These are phyloP conservation scores for Yponomeuta plumbellus DNA, from an alignment of 2,888 invertebrate species.

Conservation along the genomic window DNA sequence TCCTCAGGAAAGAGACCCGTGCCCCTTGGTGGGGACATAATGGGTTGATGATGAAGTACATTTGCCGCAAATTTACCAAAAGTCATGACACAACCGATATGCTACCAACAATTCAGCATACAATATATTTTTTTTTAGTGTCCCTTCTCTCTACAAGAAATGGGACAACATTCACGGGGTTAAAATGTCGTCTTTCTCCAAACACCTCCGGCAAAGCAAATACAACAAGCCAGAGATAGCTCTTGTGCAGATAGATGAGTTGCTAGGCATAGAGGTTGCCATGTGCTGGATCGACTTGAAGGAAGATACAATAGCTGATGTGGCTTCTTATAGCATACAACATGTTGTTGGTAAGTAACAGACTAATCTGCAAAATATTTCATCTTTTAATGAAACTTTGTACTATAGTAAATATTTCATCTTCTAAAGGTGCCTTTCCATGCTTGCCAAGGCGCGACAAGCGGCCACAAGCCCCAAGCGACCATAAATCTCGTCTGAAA, in stretches of 20 bases:
- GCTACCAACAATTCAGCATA: too few relatives aligned
- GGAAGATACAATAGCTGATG: conserved; percentile 75
- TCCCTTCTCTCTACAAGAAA: conserved; percentile 80
- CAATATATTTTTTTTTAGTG: conserved; percentile 45
- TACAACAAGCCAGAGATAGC: conserved; percentile 81
- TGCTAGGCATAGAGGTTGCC: conserved; percentile 80
- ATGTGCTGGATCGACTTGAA: conserved; percentile 82
- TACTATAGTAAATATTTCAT: too few relatives aligned
- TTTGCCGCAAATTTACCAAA: too few relatives aligned
- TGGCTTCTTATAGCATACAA: conserved; percentile 77
- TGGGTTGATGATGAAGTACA: not conserved
- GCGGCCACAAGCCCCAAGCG: too few relatives aligned
- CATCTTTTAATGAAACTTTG: too few relatives aligned
- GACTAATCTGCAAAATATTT: too few relatives aligned
- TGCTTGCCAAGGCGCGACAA: too few relatives aligned
- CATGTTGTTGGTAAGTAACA: conserved; percentile 77
- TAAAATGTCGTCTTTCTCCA: conserved; percentile 81
- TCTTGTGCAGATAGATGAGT: conserved; percentile 68
- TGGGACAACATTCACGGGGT: conserved; percentile 91
- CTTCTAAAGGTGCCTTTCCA: too few relatives aligned
- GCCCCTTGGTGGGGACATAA: too few relatives aligned
- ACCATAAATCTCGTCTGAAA: too few relatives aligned
- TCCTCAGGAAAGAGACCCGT: too few relatives aligned
- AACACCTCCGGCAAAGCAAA: conserved; percentile 78
- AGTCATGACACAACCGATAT: too few relatives aligned